These are phyloP conservation scores for Paragorgia papillata DNA, from an alignment of 92 coral and sea anemone genomes.

Conservation along the genomic window DNA sequence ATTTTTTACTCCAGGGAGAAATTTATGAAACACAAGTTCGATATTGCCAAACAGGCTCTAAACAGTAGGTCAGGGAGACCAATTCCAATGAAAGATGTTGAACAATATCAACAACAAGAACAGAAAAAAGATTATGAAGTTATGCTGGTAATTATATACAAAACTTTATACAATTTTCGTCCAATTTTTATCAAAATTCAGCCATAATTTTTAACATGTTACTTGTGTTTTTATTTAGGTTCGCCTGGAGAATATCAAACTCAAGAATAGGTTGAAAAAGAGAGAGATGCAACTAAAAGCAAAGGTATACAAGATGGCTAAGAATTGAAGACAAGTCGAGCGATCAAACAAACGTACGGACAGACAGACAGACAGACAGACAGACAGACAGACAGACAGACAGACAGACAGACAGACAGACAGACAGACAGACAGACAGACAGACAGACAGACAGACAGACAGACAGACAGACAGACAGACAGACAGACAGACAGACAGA, in stretches of 20 bases:
- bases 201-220: too few relatives aligned
- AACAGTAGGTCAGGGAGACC: conserved; percentile 96
- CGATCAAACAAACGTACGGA: background rate
- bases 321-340: background rate
- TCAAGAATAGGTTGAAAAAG: conserved; percentile 90
- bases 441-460: too few relatives aligned
- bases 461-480: too few relatives aligned
- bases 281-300: conserved; percentile 99
- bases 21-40: conserved; percentile 84
- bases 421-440: too few relatives aligned
- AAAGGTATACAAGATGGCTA: conserved; percentile 55
- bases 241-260: conserved; percentile 92
- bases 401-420: too few relatives aligned
- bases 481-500: too few relatives aligned
- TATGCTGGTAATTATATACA: conserved; percentile 77
- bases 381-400: too few relatives aligned
- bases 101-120: conserved; percentile 81
- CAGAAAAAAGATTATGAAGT: conserved; percentile 94
- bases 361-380: too few relatives aligned
- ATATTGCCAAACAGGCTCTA: conserved; percentile 87
- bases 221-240: conserved; percentile 67
- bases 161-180: too few relatives aligned
- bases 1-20: conserved; percentile 62
- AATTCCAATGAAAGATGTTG: conserved; percentile 92
- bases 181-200: too few relatives aligned